phyloP scores from a whole-genome alignment of 2,113 vertebrate genomes.

The Corythornis cristatus region DNA sequence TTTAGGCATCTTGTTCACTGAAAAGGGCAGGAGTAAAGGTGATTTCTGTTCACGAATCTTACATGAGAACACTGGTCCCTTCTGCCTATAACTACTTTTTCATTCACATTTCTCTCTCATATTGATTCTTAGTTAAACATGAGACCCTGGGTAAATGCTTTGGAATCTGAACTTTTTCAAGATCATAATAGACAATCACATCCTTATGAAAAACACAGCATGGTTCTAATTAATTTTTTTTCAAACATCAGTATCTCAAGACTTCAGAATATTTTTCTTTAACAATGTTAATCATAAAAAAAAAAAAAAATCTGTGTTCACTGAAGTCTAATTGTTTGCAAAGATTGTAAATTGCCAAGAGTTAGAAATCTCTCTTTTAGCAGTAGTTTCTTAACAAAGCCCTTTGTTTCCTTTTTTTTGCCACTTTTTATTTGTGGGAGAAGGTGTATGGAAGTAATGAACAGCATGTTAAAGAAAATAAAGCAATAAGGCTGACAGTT shows the following conservation, averaged over 20 bases:
- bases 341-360: background rate
- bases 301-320: background rate
- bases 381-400: background rate
- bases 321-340: background rate
- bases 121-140: background rate
- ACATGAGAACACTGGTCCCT: background rate
- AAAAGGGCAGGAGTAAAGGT: background rate
- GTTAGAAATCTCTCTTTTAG: background rate
- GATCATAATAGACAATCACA: background rate
- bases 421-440: conserved; percentile 1
- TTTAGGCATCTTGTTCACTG: background rate
- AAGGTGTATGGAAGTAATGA: conserved; percentile 58
- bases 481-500: background rate
- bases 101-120: background rate
- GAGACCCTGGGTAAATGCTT: background rate
- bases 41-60: background rate
- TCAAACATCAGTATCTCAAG: background rate
- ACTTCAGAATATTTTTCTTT: conserved; percentile 24
- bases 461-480: background rate
- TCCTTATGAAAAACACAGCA: background rate
- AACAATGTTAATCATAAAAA: background rate
- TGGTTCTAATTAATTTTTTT: conserved; percentile 29
- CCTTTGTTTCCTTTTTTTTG: background rate
- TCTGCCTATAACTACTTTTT: background rate
- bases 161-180: background rate